A percentile compares a stretch with the other conserved stretches of the same genome.
Evolutionary conservation across 2,113 vertebrate genomes (phyloP).

Genomic region (Anolis carolinensis): DNA sequence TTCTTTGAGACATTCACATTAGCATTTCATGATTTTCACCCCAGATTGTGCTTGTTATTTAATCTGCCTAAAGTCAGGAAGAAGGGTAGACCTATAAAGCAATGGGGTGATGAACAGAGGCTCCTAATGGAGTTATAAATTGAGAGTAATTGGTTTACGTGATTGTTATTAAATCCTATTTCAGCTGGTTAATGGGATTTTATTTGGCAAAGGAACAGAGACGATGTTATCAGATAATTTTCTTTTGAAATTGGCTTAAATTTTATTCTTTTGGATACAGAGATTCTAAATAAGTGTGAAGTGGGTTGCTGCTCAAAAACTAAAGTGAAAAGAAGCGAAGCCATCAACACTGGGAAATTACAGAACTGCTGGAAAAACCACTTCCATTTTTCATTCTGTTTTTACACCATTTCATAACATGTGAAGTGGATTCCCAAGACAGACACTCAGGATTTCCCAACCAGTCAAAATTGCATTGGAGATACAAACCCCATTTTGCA

Average conservation of each 20-base stretch:
- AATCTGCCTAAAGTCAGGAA: slow-evolving; percentile 70
- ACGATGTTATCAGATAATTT: slow-evolving; percentile 72
- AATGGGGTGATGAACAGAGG: slow-evolving; percentile 69
- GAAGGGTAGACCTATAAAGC: slow-evolving; percentile 59
- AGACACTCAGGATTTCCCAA: slow-evolving; percentile 52
- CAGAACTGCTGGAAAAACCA: slow-evolving; percentile 23
- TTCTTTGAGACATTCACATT: slow-evolving; percentile 45
- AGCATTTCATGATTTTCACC: slow-evolving; percentile 68
- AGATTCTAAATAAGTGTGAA: slow-evolving; percentile 56
- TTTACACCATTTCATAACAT: slow-evolving; percentile 39
- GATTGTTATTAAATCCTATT: slow-evolving; percentile 78
- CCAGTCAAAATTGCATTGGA: slow-evolving; percentile 58
- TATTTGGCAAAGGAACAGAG: slow-evolving; percentile 74
- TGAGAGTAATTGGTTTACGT: slow-evolving; percentile 79
- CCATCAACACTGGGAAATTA: slow-evolving; percentile 42
- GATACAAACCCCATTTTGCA: slow-evolving; percentile 61
- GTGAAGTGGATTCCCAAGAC: slow-evolving; percentile 45
- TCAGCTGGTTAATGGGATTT: slow-evolving; percentile 78
- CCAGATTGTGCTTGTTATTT: slow-evolving; percentile 69
- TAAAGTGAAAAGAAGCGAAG: neutral
- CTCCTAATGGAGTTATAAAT: slow-evolving; percentile 77
- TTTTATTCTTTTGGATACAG: slow-evolving; percentile 57
- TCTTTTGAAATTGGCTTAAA: slow-evolving; percentile 67
- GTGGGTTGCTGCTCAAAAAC: neutral
- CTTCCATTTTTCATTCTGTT: slow-evolving; percentile 47